These are phyloP conservation scores for Eucriotettix oculatus DNA, from an alignment of 2,888 invertebrate genomes.

Conservation along the genomic window DNA sequence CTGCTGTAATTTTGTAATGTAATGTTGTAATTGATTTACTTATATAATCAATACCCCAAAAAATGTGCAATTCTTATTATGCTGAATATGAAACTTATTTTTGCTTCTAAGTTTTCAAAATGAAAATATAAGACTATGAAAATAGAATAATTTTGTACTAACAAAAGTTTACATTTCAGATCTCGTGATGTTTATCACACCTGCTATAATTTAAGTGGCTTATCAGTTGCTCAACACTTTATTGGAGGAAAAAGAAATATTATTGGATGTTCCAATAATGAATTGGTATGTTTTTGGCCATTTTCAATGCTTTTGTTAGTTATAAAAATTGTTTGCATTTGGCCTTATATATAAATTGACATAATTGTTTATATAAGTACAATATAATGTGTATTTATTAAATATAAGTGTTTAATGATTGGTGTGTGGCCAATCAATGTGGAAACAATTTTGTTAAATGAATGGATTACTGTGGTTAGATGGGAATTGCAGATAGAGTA, in stretches of 20 bases:
- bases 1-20: too few relatives aligned
- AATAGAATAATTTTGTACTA: too few relatives aligned
- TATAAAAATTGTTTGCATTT: neutral
- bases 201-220: conserved; percentile 87
- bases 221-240: conserved; percentile 77
- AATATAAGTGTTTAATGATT: neutral
- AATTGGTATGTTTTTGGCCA: conserved; percentile 33
- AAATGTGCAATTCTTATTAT: too few relatives aligned
- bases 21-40: too few relatives aligned
- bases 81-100: too few relatives aligned
- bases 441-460: neutral
- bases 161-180: conserved; percentile 27
- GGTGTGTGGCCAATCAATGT: neutral
- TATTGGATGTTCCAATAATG: conserved; percentile 49
- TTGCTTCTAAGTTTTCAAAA: too few relatives aligned
- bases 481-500: too few relatives aligned
- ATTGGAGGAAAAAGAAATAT: conserved; percentile 23
- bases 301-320: neutral
- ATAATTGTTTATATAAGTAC: neutral
- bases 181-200: conserved; percentile 89
- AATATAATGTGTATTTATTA: neutral
- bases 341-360: neutral
- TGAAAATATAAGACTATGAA: too few relatives aligned
- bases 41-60: too few relatives aligned
- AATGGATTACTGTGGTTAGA: too few relatives aligned